Conservation (phyloP, 2,888 invertebrate genomes). For the Deilephila porcellus region DNA sequence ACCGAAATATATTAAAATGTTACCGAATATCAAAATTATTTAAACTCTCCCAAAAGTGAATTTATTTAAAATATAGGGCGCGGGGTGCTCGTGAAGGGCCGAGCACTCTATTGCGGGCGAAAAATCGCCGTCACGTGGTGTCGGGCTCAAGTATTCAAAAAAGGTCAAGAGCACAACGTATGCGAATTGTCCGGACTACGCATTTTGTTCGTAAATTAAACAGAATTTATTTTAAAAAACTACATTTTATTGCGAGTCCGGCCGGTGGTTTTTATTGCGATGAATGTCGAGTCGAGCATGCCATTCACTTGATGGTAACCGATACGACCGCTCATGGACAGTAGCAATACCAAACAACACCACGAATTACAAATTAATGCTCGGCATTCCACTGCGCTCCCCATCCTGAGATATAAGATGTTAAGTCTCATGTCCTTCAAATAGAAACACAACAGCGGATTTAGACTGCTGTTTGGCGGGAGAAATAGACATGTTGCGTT, state of each 20-base stretch:
- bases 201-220: conserved; percentile 10
- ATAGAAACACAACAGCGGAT: too few relatives aligned
- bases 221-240: background rate
- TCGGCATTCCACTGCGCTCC: too few relatives aligned
- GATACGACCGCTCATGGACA: too few relatives aligned
- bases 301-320: too few relatives aligned
- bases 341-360: too few relatives aligned
- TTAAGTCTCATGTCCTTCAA: too few relatives aligned
- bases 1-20: too few relatives aligned
- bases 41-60: background rate
- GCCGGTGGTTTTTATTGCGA: too few relatives aligned
- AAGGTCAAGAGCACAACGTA: conserved; percentile 5
- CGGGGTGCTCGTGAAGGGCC: background rate
- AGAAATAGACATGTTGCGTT: background rate
- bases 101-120: background rate
- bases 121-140: conserved; percentile 10
- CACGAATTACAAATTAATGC: too few relatives aligned
- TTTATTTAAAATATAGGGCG: background rate
- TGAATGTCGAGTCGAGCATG: too few relatives aligned
- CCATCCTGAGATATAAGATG: too few relatives aligned
- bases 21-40: background rate
- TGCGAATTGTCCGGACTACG: conserved; percentile 1
- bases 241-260: background rate
- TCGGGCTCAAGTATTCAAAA: conserved; percentile 8
- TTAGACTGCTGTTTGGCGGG: too few relatives aligned